Evolutionary conservation across 2,797 vertebrate genomes (phyloP).

Genomic region (Microcaecilia unicolor): DNA sequence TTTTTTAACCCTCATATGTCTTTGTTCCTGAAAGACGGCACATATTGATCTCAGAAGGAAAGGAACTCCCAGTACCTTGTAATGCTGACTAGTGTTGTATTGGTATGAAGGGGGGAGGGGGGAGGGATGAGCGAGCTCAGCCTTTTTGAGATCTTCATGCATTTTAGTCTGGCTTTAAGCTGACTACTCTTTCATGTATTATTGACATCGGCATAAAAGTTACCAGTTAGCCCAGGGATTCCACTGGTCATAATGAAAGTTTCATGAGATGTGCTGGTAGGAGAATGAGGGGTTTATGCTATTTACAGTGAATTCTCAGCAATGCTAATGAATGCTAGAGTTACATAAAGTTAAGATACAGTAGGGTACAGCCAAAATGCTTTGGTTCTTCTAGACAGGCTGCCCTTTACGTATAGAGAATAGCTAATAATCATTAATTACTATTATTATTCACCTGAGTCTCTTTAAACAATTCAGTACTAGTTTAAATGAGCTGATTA

Average conservation of each 20-base stretch:
- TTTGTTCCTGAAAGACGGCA: too few relatives aligned
- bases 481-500: conserved; percentile 34
- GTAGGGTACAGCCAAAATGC: conserved; percentile 43
- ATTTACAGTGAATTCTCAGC: conserved; percentile 13
- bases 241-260: conserved; percentile 24
- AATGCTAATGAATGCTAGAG: conserved; percentile 25
- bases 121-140: too few relatives aligned
- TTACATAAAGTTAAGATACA: conserved; percentile 51
- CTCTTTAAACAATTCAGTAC: conserved; percentile 50
- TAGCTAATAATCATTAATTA: conserved; percentile 41
- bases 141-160: neutral
- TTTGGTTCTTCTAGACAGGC: conserved; percentile 38
- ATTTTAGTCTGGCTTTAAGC: conserved; percentile 16
- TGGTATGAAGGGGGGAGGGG: too few relatives aligned
- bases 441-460: conserved; percentile 34
- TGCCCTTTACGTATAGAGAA: conserved; percentile 47
- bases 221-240: conserved; percentile 32
- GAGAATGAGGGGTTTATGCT: conserved; percentile 8
- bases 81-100: too few relatives aligned
- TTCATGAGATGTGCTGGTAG: conserved; percentile 33
- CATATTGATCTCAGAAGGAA: too few relatives aligned
- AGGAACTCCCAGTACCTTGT: too few relatives aligned
- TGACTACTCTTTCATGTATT: conserved; percentile 29
- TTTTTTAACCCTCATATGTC: too few relatives aligned
- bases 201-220: conserved; percentile 26